Conservation (phyloP, 2,113 vertebrate species). For the Corythornis cristatus region DNA sequence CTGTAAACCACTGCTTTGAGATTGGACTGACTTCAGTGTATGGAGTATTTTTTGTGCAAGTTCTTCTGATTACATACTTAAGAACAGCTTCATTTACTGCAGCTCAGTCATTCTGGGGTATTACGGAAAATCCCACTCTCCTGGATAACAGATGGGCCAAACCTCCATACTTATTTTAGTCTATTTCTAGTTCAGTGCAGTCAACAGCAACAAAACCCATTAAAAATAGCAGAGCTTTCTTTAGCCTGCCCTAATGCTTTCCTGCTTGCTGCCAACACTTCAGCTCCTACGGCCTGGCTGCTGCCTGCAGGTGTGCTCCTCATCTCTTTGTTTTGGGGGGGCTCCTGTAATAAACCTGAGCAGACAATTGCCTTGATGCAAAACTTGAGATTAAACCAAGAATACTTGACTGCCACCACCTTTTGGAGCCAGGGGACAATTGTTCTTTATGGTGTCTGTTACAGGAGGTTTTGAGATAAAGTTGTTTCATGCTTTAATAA, state of each 20-base stretch:
- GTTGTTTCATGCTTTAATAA: not conserved
- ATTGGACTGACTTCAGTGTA: not conserved
- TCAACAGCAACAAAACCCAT: not conserved
- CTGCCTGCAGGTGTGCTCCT: not conserved
- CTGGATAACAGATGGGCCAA: slow-evolving; percentile 46
- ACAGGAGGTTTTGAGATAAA: not conserved
- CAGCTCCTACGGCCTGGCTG: not conserved
- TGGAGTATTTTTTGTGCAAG: not conserved
- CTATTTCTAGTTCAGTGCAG: slow-evolving; percentile 18
- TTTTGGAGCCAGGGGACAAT: not conserved
- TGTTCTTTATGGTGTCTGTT: not conserved
- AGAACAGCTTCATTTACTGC: not conserved
- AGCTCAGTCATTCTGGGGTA: not conserved
- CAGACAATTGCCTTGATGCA: not conserved
- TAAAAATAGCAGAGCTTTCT: not conserved
- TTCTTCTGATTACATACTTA: not conserved
- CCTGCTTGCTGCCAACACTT: not conserved
- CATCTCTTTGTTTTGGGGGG: not conserved
- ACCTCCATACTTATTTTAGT: not conserved
- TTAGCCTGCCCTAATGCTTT: not conserved
- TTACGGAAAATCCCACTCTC: not conserved
- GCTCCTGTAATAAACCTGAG: not conserved
- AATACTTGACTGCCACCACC: not conserved
- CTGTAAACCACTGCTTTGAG: not conserved
- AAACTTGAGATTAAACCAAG: not conserved